phyloP scores from a whole-genome alignment of 37 sponge, comb jelly and placozoan species.

The Bolinopsis microptera region DNA sequence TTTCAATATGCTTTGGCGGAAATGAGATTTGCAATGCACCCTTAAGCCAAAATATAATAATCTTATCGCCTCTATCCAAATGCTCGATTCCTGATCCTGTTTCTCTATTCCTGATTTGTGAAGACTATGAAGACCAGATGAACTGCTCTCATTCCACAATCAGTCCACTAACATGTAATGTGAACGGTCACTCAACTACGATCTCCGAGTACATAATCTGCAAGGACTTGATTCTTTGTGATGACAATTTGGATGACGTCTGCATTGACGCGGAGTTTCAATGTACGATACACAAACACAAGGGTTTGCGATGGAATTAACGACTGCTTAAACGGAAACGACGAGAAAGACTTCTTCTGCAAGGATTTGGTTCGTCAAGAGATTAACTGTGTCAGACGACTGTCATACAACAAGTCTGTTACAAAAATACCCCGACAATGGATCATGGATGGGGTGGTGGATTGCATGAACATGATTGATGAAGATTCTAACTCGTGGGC shows the following conservation, averaged over 20 bases:
- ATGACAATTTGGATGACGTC: background rate
- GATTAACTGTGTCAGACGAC: background rate
- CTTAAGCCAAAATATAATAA: too few species aligned
- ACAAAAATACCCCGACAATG: background rate
- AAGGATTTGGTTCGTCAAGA: background rate
- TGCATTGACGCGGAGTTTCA: background rate
- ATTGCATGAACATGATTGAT: background rate
- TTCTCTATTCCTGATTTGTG: background rate
- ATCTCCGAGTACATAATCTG: background rate
- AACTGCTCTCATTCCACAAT: background rate
- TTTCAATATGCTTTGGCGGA: too few species aligned
- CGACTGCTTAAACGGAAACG: background rate
- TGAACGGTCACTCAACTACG: slow-evolving; percentile 17
- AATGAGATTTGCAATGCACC: background rate
- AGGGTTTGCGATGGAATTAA: slow-evolving; percentile 2
- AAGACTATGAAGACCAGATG: slow-evolving; percentile 18
- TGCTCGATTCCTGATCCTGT: background rate
- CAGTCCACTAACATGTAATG: slow-evolving; percentile 1
- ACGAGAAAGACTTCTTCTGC: background rate
- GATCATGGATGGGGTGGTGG: slow-evolving; percentile 15
- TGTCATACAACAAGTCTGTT: background rate
- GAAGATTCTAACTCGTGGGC: background rate
- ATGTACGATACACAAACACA: slow-evolving; percentile 30
- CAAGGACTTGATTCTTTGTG: background rate
- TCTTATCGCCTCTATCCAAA: background rate